Conservation (phyloP, 2,113 vertebrate genomes). For the Sebastes fasciatus region DNA sequence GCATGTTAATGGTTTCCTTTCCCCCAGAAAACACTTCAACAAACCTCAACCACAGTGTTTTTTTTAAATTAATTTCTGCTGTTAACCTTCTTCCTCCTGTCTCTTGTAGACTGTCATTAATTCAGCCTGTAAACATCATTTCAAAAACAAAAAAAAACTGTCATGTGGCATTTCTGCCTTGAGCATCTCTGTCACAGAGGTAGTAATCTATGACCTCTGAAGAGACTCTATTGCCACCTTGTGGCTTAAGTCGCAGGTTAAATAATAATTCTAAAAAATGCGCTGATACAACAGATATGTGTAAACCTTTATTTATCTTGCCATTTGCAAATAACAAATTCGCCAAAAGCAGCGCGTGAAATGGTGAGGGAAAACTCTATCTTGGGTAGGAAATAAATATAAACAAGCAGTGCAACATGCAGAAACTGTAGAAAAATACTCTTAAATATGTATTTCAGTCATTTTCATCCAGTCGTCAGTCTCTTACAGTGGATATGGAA, state of each 20-base stretch:
- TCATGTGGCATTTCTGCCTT: neutral
- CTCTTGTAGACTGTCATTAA: neutral
- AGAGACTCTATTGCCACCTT: conserved; percentile 76
- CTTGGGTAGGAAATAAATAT: conserved; percentile 35
- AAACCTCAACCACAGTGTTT: neutral
- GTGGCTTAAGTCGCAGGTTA: conserved; percentile 59
- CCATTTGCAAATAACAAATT: conserved; percentile 7
- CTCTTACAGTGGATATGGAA: neutral
- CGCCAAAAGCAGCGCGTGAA: conserved; percentile 32
- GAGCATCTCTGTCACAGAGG: conserved; percentile 18
- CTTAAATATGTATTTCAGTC: neutral
- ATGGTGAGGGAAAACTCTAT: neutral
- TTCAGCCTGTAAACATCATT: conserved; percentile 2
- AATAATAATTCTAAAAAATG: neutral
- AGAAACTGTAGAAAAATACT: conserved; percentile 2
- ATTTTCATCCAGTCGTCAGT: conserved; percentile 1
- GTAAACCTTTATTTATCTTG: conserved; percentile 47
- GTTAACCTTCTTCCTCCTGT: neutral
- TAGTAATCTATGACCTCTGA: conserved; percentile 42
- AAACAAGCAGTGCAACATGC: conserved; percentile 28
- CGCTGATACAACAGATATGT: neutral
- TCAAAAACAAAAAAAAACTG: conserved; percentile 6
- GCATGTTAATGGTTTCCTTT: conserved; percentile 4
- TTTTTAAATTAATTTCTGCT: neutral
- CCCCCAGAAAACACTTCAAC: neutral